Evolutionary conservation across 2,113 vertebrate species (phyloP).

Genomic region (chimpanzee (Pan troglodytes)): NHGRI_mPanTro3-v2.1_pri NC_072421.2:32708001-32708500

Average conservation of each 20-base stretch:
- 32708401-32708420: no score
- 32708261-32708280: neutral
- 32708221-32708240: conserved; percentile 43
- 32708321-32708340: conserved; percentile 43
- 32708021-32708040: conserved; percentile 49
- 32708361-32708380: neutral
- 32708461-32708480: neutral
- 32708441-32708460: conserved; percentile 9
- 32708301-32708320: conserved; percentile 36
- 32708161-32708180: conserved; percentile 4
- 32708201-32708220: neutral
- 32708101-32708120: conserved; percentile 17
- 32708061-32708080: conserved; percentile 55
- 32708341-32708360: neutral
- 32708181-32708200: conserved; percentile 29
- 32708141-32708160: neutral
- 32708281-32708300: neutral
- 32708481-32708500: neutral
- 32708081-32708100: conserved; percentile 44
- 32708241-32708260: neutral
- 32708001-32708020: conserved; percentile 42
- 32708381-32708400: neutral
- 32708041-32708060: conserved; percentile 50
- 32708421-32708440: no score
- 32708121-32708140: conserved; percentile 44